These are phyloP conservation scores for Sogatella furcifera DNA, from an alignment of 1,140 invertebrate species.

Conservation along the genomic window DNA sequence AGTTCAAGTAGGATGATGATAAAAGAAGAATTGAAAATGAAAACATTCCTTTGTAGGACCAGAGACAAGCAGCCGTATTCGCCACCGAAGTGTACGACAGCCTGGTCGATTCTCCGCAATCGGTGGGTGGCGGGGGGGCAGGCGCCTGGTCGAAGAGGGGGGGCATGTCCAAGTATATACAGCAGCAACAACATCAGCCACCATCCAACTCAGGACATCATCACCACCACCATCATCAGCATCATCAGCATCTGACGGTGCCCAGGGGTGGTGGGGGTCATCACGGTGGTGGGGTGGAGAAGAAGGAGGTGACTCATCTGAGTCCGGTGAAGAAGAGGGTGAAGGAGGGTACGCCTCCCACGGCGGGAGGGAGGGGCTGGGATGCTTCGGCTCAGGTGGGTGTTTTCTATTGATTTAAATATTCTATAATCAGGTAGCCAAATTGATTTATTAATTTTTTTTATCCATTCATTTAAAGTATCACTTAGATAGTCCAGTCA, in stretches of 20 bases:
- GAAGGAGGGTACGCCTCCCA: conserved; percentile 88
- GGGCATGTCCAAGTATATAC: conserved; percentile 12
- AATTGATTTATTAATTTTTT: too few species aligned
- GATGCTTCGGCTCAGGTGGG: background rate
- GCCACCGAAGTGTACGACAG: conserved; percentile 27
- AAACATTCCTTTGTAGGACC: conserved; percentile 45
- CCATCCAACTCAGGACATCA: conserved; percentile 24
- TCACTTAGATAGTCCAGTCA: too few species aligned
- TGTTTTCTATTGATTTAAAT: background rate
- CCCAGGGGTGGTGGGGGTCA: conserved; percentile 29
- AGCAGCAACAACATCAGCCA: conserved; percentile 23
- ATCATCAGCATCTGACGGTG: conserved; percentile 28
- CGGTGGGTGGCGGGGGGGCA: conserved; percentile 16
- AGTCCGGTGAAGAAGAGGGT: conserved; percentile 97
- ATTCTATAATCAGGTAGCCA: background rate
- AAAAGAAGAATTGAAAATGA: too few species aligned
- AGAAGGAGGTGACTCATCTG: conserved; percentile 83
- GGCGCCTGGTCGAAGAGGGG: conserved; percentile 4
- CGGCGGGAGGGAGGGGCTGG: conserved; percentile 26
- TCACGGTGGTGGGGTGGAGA: conserved; percentile 38
- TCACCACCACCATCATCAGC: conserved; percentile 30
- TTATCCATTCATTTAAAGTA: too few species aligned
- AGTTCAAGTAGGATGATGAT: too few species aligned
- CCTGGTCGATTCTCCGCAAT: conserved; percentile 24
- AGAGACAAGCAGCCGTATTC: conserved; percentile 36